Base-by-base conservation (phyloP, 2,113 vertebrate species). In the Sinocyclocheilus anophthalmus region DNA sequence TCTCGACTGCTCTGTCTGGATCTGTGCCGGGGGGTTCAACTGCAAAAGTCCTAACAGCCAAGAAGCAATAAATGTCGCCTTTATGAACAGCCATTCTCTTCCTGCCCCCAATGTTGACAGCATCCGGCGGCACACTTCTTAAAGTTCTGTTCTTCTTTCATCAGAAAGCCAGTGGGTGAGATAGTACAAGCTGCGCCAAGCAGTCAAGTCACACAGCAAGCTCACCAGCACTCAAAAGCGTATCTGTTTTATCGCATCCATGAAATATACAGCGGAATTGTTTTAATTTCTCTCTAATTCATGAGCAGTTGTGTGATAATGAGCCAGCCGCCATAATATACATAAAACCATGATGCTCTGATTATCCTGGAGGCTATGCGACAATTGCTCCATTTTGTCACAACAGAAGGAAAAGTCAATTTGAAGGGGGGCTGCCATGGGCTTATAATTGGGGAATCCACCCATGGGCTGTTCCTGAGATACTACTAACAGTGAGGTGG, bases 151-250 rank as follows among this genome's bases (percentile, higher is more conserved):
- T 85, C 85, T 73, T 83, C 85, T 87, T 88, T 87, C 84, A 89
- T 88, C 88, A 91, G 84, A 89, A 87, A 90, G 86, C 69, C 88
- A 87, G 90, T 91, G 87, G 90, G 90, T 87, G 90, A 90, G 86
- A 86, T 79, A 79, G 85, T 83, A 83, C 81, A 85, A 87, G 81
- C 88, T 76, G 89, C 67, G 89, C 83, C 63, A 79, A 84, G 89
- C 86, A 84, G 80, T 85, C 84, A 88, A 88, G 87, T 81, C 90
- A 85, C 88, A 84, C 90, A 91, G 91, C 86, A 81, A 88, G 91
- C 80, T 39, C 72, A 76, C 85, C 65, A 81, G 82, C 85, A 79
- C 81, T 90, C 85, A 83, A 87, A 84, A 86, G 70, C 76, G 67
- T 50, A 76, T 84, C 87, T 45, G 8, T 45, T 91, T 89, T 85